A percentile compares a stretch with the other conserved stretches of the same genome.
Evolutionary conservation across 2,888 invertebrate genomes (phyloP).

Genomic region (Heteromyza rotundicornis): DNA sequence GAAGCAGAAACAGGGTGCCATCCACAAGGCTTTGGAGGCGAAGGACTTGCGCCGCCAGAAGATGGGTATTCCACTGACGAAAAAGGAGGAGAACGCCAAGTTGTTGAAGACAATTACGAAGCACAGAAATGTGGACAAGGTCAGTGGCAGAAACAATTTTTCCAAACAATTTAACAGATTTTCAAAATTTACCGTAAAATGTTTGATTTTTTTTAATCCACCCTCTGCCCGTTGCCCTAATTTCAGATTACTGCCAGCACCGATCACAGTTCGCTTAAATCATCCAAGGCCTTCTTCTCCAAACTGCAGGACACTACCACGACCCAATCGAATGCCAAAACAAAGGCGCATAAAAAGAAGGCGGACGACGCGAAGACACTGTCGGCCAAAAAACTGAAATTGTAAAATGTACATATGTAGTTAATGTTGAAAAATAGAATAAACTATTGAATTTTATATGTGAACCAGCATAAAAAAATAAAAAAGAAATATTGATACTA

Average conservation of each 20-base stretch:
- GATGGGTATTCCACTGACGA: constrained; percentile 64
- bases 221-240: background rate
- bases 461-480: background rate
- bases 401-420: no score
- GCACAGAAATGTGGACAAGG: constrained; percentile 70
- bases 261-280: constrained; percentile 68
- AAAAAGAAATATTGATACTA: background rate
- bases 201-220: no score
- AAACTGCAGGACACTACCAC: constrained; percentile 80
- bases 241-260: constrained; percentile 48
- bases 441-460: background rate
- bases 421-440: no score
- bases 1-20: constrained; percentile 75
- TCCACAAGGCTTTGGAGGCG: constrained; percentile 64
- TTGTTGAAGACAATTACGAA: constrained; percentile 71
- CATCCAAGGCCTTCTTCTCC: constrained; percentile 85
- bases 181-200: no score
- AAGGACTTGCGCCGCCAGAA: constrained; percentile 63
- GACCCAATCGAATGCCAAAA: constrained; percentile 32
- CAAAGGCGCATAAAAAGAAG: constrained; percentile 36
- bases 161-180: no score
- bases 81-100: constrained; percentile 65
- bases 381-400: constrained; percentile 70
- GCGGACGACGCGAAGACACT: constrained; percentile 64
- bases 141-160: constrained; percentile 47